Conservation (phyloP, 2,888 invertebrate species). For the Eristalis pertinax region DNA sequence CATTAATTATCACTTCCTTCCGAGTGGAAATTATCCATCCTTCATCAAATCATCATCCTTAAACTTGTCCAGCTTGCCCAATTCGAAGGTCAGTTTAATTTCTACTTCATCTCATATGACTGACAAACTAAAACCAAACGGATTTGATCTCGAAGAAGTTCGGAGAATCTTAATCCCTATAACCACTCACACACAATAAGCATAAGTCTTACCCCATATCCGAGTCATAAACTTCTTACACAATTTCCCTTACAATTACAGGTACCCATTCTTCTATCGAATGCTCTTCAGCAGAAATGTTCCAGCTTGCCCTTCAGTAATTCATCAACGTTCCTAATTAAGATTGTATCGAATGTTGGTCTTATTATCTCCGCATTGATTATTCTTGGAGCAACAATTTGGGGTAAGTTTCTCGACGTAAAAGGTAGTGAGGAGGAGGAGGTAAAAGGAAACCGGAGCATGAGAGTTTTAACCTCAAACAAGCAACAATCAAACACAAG, state of each 20-base stretch:
- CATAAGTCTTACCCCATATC: neutral
- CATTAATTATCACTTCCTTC: no score
- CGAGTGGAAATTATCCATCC: no score
- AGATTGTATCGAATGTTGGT: constrained; percentile 78
- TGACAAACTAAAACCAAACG: neutral
- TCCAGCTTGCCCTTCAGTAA: constrained; percentile 75
- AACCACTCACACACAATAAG: neutral
- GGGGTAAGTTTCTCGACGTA: constrained; percentile 76
- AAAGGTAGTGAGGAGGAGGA: no score
- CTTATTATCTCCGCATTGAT: constrained; percentile 77
- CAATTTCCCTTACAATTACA: constrained; percentile 72
- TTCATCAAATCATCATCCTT: no score
- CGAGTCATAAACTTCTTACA: neutral
- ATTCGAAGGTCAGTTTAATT: neutral
- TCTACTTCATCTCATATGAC: neutral
- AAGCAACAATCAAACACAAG: neutral
- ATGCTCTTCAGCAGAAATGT: constrained; percentile 76
- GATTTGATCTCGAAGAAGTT: neutral
- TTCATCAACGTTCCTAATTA: constrained; percentile 75
- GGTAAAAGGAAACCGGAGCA: neutral
- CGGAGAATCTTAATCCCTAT: neutral
- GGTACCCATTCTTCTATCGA: constrained; percentile 77
- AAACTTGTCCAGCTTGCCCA: neutral
- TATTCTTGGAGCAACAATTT: constrained; percentile 77
- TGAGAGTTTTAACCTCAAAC: neutral